These are phyloP conservation scores for Thaumatotibia leucotreta DNA, from an alignment of 1,140 invertebrate genomes.

Conservation along the genomic window DNA sequence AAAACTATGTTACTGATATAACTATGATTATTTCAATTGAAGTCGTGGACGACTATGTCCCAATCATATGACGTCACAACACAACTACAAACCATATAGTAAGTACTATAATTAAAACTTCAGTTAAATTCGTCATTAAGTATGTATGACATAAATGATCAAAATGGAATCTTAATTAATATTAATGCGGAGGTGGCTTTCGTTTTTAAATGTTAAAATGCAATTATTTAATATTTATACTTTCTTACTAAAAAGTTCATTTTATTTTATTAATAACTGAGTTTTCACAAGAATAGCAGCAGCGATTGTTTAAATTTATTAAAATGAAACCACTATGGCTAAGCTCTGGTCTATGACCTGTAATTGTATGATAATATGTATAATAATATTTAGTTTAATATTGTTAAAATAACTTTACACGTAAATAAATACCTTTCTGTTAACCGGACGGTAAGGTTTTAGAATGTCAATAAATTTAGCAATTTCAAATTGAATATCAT, in stretches of 20 bases:
- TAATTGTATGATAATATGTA: neutral
- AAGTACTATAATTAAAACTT: slow-evolving; percentile 9
- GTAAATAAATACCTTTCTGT: slow-evolving; percentile 11
- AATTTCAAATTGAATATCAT: neutral
- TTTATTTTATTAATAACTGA: neutral
- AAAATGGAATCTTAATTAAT: neutral
- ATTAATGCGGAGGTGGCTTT: neutral
- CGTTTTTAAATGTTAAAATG: neutral
- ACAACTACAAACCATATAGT: slow-evolving; percentile 9
- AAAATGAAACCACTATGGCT: neutral
- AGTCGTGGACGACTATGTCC: neutral
- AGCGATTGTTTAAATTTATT: too few relatives aligned
- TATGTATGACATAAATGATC: slow-evolving; percentile 5
- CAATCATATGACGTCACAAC: slow-evolving; percentile 10
- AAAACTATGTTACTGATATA: slow-evolving; percentile 28
- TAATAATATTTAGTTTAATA: neutral
- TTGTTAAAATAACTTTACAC: neutral
- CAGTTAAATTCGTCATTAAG: slow-evolving; percentile 6
- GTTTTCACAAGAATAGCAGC: neutral
- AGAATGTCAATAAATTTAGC: slow-evolving; percentile 11
- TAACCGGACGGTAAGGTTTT: slow-evolving; percentile 9
- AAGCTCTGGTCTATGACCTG: neutral
- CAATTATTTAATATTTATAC: neutral
- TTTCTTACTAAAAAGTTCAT: neutral
- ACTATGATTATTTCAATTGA: neutral